These are phyloP conservation scores for Corythaeola cristata DNA, from an alignment of 2,113 vertebrate species.

Conservation along the genomic window DNA sequence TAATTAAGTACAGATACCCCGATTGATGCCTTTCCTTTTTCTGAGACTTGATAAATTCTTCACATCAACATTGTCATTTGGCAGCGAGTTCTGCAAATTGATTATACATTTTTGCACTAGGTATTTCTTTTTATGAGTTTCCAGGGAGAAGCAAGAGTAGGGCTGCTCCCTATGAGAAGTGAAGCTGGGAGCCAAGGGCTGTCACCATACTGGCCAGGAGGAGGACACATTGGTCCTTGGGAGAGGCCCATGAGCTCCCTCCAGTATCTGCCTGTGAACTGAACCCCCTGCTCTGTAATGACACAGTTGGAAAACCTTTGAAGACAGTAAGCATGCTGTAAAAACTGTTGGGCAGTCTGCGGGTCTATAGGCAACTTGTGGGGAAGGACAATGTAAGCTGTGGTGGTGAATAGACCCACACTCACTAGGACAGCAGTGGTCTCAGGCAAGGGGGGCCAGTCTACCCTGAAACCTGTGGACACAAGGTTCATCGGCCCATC, in stretches of 20 bases:
- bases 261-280: neutral
- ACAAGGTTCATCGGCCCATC: rapidly evolving
- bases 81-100: neutral
- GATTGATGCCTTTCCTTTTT: neutral
- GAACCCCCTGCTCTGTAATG: neutral
- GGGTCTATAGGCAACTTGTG: neutral
- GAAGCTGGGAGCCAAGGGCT: rapidly evolving
- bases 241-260: neutral
- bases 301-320: neutral
- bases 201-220: neutral
- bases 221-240: rapidly evolving
- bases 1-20: neutral
- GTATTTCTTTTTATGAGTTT: neutral
- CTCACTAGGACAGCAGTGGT: rapidly evolving
- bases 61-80: neutral
- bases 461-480: neutral
- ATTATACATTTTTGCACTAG: neutral
- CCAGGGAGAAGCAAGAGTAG: neutral
- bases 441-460: rapidly evolving
- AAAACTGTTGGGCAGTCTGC: neutral
- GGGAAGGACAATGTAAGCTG: neutral
- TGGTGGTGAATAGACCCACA: neutral
- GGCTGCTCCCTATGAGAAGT: neutral
- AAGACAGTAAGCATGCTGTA: neutral
- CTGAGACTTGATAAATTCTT: neutral